Conservation (phyloP, 2,888 invertebrate species). For the Pseudoips prasinana region DNA sequence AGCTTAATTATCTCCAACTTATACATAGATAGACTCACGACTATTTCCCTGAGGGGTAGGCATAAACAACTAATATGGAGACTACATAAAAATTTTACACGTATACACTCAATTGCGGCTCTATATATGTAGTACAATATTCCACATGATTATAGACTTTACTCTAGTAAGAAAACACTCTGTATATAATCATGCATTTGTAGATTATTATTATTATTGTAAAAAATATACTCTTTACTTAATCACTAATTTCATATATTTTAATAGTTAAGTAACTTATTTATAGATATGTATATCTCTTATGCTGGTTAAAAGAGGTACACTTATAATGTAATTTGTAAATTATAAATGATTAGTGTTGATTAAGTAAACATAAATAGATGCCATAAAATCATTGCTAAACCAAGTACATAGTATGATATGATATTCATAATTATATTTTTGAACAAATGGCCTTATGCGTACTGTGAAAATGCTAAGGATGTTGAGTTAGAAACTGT, state of each 20-base stretch:
- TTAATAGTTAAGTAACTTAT: slow-evolving; percentile 39
- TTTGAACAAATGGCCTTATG: slow-evolving; percentile 52
- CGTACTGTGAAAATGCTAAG: slow-evolving; percentile 44
- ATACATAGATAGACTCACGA: too few relatives aligned
- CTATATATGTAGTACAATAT: too few relatives aligned
- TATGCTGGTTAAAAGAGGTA: slow-evolving; percentile 79
- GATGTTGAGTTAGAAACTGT: slow-evolving; percentile 32
- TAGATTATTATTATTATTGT: slow-evolving; percentile 24
- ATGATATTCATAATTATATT: slow-evolving; percentile 26
- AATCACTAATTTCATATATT: slow-evolving; percentile 17
- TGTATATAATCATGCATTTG: too few relatives aligned
- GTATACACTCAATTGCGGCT: too few relatives aligned
- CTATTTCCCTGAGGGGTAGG: too few relatives aligned
- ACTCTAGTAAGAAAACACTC: too few relatives aligned
- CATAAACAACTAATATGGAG: too few relatives aligned
- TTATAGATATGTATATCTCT: slow-evolving; percentile 44
- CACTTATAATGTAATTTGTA: slow-evolving; percentile 73
- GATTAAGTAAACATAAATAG: slow-evolving; percentile 26
- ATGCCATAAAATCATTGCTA: slow-evolving; percentile 29
- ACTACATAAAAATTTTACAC: too few relatives aligned
- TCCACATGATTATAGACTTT: too few relatives aligned
- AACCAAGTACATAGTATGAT: slow-evolving; percentile 24
- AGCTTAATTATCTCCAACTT: too few relatives aligned
- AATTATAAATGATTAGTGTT: slow-evolving; percentile 37
- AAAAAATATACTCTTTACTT: slow-evolving; percentile 19